A percentile compares a stretch with the other conserved stretches of the same genome.
phyloP scores from a whole-genome alignment of 2,113 vertebrate genomes.

The Reinhardtius hippoglossoides region DNA sequence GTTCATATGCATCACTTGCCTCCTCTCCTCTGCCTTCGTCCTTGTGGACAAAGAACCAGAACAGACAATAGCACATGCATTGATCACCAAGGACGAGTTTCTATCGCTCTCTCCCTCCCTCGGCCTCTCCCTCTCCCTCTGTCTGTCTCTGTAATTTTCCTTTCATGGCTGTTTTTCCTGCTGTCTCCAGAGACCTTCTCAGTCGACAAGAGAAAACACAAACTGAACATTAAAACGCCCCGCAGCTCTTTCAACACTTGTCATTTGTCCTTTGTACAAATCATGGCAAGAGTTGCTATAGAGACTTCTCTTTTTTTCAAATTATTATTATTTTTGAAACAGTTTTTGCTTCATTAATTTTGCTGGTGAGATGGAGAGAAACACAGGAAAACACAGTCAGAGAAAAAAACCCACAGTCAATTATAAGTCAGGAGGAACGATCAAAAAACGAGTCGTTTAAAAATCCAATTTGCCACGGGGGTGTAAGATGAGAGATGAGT shows the following conservation, averaged over 20 bases:
- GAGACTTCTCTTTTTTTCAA: slow-evolving; percentile 32
- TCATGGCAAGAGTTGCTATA: slow-evolving; percentile 69
- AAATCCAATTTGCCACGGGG: slow-evolving; percentile 74
- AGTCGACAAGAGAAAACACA: slow-evolving; percentile 62
- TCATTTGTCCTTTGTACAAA: slow-evolving; percentile 78
- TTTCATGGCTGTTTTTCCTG: slow-evolving; percentile 75
- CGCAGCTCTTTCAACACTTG: slow-evolving; percentile 76
- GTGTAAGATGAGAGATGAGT: slow-evolving; percentile 62
- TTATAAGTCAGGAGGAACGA: slow-evolving; percentile 52
- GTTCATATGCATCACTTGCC: slow-evolving; percentile 44
- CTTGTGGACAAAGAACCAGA: slow-evolving; percentile 73
- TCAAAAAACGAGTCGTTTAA: slow-evolving; percentile 73
- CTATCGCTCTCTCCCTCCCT: slow-evolving; percentile 55
- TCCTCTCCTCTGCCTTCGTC: slow-evolving; percentile 63
- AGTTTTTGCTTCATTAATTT: slow-evolving; percentile 67
- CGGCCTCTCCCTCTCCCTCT: slow-evolving; percentile 46
- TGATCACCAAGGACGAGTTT: slow-evolving; percentile 79
- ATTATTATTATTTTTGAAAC: background rate
- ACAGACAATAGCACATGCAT: slow-evolving; percentile 68
- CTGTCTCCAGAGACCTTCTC: slow-evolving; percentile 69
- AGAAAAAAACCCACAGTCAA: slow-evolving; percentile 57
- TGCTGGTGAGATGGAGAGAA: slow-evolving; percentile 38
- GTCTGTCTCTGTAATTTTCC: slow-evolving; percentile 58
- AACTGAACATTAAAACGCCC: slow-evolving; percentile 74
- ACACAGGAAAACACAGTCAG: slow-evolving; percentile 22